These are phyloP conservation scores for Pseudotriccus pelzelni DNA, from an alignment of 2,797 vertebrate genomes.

Conservation along the genomic window DNA sequence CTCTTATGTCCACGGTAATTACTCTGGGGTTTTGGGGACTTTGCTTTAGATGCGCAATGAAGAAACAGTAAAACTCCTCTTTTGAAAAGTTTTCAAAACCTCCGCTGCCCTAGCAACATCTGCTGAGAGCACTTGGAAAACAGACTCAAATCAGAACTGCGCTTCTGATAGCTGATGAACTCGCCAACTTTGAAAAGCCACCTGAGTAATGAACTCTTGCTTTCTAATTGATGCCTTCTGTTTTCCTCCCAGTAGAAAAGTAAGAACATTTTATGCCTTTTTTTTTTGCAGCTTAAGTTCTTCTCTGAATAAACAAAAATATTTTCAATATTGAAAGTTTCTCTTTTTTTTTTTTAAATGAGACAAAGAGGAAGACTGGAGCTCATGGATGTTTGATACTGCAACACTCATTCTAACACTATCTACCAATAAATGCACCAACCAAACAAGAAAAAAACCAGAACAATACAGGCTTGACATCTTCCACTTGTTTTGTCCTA, in stretches of 20 bases:
- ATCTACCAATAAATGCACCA: not conserved
- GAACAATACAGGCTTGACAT: not conserved
- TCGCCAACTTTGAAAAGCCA: slow-evolving; percentile 45
- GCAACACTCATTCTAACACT: not conserved
- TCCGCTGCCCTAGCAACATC: slow-evolving; percentile 38
- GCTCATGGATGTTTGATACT: not conserved
- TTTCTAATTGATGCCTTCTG: slow-evolving; percentile 24
- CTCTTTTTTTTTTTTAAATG: not conserved
- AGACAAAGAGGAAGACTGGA: not conserved
- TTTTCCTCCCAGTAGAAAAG: not conserved
- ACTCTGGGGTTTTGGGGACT: not conserved
- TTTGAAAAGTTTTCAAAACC: not conserved
- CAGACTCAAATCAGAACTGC: not conserved
- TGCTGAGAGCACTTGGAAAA: slow-evolving; percentile 33
- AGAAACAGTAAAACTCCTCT: not conserved
- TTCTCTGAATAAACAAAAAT: not conserved
- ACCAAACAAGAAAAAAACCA: not conserved
- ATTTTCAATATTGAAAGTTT: not conserved
- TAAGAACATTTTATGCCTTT: not conserved
- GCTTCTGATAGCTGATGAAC: slow-evolving; percentile 46
- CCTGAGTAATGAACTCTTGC: slow-evolving; percentile 34
- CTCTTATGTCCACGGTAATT: not conserved
- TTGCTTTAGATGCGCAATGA: not conserved
- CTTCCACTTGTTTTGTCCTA: not conserved
- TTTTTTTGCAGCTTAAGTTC: not conserved